phyloP scores from a whole-genome alignment of 2,113 vertebrate species.

The Parotia lawesii region DNA sequence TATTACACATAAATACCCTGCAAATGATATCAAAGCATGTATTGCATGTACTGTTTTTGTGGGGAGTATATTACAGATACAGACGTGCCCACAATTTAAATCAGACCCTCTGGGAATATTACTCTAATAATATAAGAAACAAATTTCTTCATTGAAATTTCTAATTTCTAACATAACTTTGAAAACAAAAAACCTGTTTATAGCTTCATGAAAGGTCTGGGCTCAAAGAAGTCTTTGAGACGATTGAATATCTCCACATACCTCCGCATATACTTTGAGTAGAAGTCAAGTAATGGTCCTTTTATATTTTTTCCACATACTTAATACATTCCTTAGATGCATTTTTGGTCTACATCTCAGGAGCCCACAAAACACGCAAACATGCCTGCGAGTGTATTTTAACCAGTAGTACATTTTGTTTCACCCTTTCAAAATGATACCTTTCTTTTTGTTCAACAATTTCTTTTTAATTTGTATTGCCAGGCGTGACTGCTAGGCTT shows the following conservation, averaged over 20 bases:
- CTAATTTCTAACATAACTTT: not conserved
- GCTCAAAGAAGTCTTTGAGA: not conserved
- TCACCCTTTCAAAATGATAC: conserved; percentile 31
- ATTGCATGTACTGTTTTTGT: not conserved
- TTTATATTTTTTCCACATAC: not conserved
- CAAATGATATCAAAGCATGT: not conserved
- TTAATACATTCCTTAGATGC: not conserved
- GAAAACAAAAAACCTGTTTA: not conserved
- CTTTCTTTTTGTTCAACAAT: not conserved
- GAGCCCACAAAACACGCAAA: not conserved
- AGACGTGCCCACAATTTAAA: not conserved
- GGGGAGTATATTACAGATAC: not conserved
- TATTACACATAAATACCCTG: not conserved
- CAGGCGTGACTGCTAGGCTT: not conserved
- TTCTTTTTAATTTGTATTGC: conserved; percentile 42
- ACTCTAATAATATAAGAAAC: not conserved
- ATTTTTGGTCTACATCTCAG: not conserved
- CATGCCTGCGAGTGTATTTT: not conserved
- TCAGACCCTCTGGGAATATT: not conserved
- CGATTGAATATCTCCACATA: not conserved
- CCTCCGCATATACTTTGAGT: not conserved
- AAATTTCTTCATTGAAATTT: not conserved
- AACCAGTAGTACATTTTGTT: not conserved
- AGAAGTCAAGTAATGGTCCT: not conserved
- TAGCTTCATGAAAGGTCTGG: not conserved